Evolutionary conservation across 2,113 vertebrate genomes (phyloP), one percentile per base, ranked within the genome.

Genomic region (Tychaedon coryphoeus): DNA sequence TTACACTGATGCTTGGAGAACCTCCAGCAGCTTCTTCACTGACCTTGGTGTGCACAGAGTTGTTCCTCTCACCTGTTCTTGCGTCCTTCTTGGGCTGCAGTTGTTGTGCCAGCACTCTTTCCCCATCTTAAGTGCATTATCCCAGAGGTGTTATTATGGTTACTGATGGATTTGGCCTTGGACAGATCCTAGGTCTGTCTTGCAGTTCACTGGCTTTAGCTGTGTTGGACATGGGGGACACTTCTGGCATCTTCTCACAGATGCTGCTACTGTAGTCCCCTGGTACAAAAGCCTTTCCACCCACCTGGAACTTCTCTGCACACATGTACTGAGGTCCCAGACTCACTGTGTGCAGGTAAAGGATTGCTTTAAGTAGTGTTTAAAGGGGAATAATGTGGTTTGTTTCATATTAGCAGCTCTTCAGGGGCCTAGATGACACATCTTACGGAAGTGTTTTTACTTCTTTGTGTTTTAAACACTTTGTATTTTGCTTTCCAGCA

Each of bases 221-320:
- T 77, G 6, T 51, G 2, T 56, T 1, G 3, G 45, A 51, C 3
- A 0, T 4, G 8, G 17, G 36, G 8, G 3, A 31, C 2, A 3
- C 9, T 60, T 81, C 33, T 76, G 23, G 3, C 8, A 19, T 58
- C 22, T 58, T 74, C 16, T 77, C 13, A 29, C 2, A 51, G n/a
- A 42, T 38, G 15, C 23, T 8, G 31, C 7, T 15, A 19, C 9
- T 74, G 29, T 56, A 57, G 47, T 8, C 31, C 8, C 6, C 6
- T 5, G 1, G 18, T 61, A 19, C 29, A 36, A 75, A 86, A 57
- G 5, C 19, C 22, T 42, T 36, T 12, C 29, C 5, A 25, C 8
- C 9, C 15, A n/a, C 19, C 4, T 1, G 2, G 0, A 65, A 16
- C 13, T 10, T 47, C 16, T 75, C 42, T 57, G 8, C 10, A 33